Evolutionary conservation across 2,113 vertebrate species (phyloP).

Genomic region (Sprattus sprattus): DNA sequence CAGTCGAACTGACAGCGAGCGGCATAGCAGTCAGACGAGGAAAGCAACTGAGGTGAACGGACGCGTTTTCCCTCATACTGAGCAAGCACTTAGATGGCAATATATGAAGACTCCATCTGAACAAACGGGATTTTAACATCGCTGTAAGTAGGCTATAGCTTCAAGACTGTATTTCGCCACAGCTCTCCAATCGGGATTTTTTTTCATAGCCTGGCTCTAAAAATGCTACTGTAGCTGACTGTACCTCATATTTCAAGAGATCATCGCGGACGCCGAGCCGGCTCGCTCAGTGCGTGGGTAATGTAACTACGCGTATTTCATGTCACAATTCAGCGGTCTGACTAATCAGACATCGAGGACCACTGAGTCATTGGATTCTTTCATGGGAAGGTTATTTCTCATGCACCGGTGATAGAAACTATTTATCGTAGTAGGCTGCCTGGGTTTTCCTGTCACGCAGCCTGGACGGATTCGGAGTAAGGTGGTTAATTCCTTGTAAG

Average conservation of each 20-base stretch:
- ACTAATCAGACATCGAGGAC: slow-evolving; percentile 43
- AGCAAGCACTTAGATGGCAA: background rate
- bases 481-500: background rate
- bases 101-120: background rate
- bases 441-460: slow-evolving; percentile 47
- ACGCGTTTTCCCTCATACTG: slow-evolving; percentile 4
- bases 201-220: background rate
- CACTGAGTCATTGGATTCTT: slow-evolving; percentile 50
- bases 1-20: slow-evolving; percentile 44
- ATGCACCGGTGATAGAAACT: slow-evolving; percentile 33
- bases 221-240: background rate
- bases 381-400: slow-evolving; percentile 46
- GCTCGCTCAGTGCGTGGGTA: slow-evolving; percentile 43
- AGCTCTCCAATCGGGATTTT: background rate
- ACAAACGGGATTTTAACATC: background rate
- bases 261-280: slow-evolving; percentile 15
- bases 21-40: slow-evolving; percentile 12
- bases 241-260: slow-evolving; percentile 18
- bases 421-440: slow-evolving; percentile 8
- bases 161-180: background rate
- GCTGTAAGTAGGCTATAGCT: background rate
- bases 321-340: slow-evolving; percentile 41
- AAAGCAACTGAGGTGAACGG: slow-evolving; percentile 4
- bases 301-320: slow-evolving; percentile 40
- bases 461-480: background rate